phyloP scores from a whole-genome alignment of 2,888 invertebrate genomes.

The Glyphotaelius pellucidus region DNA sequence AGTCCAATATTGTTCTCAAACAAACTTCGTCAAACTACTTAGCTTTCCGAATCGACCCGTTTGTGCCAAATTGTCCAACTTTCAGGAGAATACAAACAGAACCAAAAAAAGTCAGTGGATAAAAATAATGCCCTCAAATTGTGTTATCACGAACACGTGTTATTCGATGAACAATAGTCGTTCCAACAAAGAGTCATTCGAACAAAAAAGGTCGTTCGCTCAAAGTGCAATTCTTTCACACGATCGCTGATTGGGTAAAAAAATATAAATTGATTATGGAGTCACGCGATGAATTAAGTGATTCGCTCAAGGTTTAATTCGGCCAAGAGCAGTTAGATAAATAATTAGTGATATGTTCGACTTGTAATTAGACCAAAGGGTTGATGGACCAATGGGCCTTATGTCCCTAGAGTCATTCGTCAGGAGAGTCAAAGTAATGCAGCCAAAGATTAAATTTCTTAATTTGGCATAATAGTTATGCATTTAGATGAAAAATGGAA shows the following conservation, averaged over 20 bases:
- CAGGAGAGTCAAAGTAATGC: neutral
- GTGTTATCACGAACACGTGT: neutral
- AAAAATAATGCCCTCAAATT: neutral
- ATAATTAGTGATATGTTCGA: neutral
- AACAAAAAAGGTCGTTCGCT: neutral
- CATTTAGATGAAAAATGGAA: neutral
- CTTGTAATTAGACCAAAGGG: neutral
- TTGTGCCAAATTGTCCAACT: neutral
- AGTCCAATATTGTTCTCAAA: neutral
- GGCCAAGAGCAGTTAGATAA: neutral
- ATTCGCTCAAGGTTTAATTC: neutral
- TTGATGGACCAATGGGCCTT: neutral
- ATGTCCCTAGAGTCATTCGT: neutral
- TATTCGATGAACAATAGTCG: neutral
- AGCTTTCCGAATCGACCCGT: neutral
- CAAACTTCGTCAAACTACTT: neutral
- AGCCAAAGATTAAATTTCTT: neutral
- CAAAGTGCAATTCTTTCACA: neutral
- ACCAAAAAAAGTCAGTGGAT: neutral
- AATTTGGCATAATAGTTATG: neutral
- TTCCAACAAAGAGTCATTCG: neutral
- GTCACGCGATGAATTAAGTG: neutral
- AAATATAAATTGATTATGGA: neutral
- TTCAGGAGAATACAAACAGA: neutral
- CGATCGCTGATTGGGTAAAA: neutral